Base-by-base conservation (phyloP, 2,888 invertebrate genomes). In the Phengaris arion region DNA sequence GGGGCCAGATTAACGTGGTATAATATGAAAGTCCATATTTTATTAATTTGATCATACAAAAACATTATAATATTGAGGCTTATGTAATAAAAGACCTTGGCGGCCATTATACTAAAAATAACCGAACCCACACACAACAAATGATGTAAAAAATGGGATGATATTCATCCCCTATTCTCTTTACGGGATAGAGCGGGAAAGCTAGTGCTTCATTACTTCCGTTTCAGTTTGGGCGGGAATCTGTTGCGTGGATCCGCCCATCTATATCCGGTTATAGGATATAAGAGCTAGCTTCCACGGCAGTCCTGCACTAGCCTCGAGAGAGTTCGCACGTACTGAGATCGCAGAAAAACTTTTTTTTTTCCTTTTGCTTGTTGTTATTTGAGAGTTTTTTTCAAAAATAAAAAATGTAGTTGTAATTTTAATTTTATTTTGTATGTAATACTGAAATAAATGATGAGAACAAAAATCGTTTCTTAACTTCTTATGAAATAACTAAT, bases 161-260 rank as follows among this genome's bases (percentile, higher is more conserved):
- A 64, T 45, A 12, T 45, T 35, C 35, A 35, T 64, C 64, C 35
- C 59, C 12, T 45, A 45, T 10, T 12, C 35, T 12, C 12, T 35
- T 12, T 8, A 35, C 35, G 12, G 12, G 64, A 64, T 35, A n/a
- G 48, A 48, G 48, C 69, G 48, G 69, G 69, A 69, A 9, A 7
- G n/a, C 48, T 48, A 69, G 13, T 9, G 9, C 15, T 69, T 15
- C n/a, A 13, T 15, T n/a, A 15, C 69, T n/a, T 64, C 35, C 64
- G 9, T 48, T 48, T 48, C n/a, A 46, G n/a, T 48, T 48, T 48
- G 69, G 69, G 69, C 69, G 69, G 69, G 69, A 69, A n/a, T 69
- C 69, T 69, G 69, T 69, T 69, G 69, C 69, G n/a, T 9, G 48
- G 69, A 15, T 48, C 69, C 69, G 48, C 69, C 69, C n/a, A 10